Evolutionary conservation across 2,797 vertebrate species (phyloP).

Genomic region (Centropyge bicolor): DNA sequence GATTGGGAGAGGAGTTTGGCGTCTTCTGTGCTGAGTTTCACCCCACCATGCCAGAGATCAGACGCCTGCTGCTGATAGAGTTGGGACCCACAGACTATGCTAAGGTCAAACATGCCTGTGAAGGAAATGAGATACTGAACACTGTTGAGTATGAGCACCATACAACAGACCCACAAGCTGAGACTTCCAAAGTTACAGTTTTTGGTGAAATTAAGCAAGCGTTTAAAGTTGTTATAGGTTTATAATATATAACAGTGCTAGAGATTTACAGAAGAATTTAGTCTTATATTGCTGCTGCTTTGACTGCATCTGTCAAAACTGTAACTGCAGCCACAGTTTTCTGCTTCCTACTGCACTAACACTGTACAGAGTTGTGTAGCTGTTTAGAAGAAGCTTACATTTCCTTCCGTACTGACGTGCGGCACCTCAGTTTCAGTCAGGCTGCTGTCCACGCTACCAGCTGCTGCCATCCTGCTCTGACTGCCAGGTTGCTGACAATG

Average conservation of each 20-base stretch:
- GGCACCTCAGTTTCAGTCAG: conserved; percentile 55
- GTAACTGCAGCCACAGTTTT: background rate
- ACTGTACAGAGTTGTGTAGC: background rate
- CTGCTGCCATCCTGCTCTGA: conserved; percentile 61
- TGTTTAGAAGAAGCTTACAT: conserved; percentile 78
- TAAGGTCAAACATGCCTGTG: no score
- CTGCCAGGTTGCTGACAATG: conserved; percentile 27
- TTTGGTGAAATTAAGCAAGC: no score
- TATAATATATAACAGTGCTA: background rate
- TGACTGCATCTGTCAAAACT: background rate
- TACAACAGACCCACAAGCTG: no score
- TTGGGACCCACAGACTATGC: no score
- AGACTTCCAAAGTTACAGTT: no score
- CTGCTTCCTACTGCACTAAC: background rate
- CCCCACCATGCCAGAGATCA: no score
- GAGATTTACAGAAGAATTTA: background rate
- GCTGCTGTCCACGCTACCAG: conserved; percentile 70
- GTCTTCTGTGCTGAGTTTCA: no score
- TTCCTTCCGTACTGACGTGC: conserved; percentile 80
- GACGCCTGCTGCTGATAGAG: no score
- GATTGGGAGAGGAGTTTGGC: no score
- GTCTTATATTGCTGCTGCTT: background rate
- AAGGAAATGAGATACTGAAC: no score
- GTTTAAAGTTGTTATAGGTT: background rate
- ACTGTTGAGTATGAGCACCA: no score